Base-by-base conservation (phyloP, 2,888 invertebrate genomes). In the Microdon myrmicae region DNA sequence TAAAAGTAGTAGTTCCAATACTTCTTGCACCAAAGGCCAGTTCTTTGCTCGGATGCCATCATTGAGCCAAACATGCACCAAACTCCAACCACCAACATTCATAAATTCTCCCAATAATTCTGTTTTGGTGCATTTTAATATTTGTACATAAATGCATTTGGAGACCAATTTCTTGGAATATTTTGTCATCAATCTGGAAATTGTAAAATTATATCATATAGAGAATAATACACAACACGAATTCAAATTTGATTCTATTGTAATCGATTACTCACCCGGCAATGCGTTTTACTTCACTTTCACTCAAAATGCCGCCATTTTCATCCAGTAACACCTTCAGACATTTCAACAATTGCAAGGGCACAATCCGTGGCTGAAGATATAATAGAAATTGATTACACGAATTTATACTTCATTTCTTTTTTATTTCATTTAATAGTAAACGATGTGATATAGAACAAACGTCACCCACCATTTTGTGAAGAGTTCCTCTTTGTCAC, bases 131-230 rank as follows among this genome's bases (percentile, higher is more conserved):
- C 89, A 89, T 79, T 92, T 92, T 55, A 96, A 82, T 73, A 96
- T 95, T 78, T 95, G 91, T 71, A 95, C 88, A 75, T 96, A 96
- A 73, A 96, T 91, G 82, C 96, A 96, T 83, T 94, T 94, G 71
- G 94, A 94, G 45, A 96, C 96, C 69, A 96, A 83, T 80, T 96
- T 96, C 79, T 92, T 94, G 1, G 95, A 95, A 83, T 92, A 94
- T 79, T 95, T 94, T 34, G 90, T 91, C 96, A 96, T 96, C 75
- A 96, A 86, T 78, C 94, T 95, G 83, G 71, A 87, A 86, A 71
- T 72, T 71, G 71, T 73, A 68, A 26, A 32, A 25, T 5, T 5
- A 37, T 23, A 12, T 2, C n/a, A 32, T 13, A 32, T 41, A 35
- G 16, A 22, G 44, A 25, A 53, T 4, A 39, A 44, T 43, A 10